phyloP scores from a whole-genome alignment of 2,888 invertebrate species.

The Cantharis rustica region DNA sequence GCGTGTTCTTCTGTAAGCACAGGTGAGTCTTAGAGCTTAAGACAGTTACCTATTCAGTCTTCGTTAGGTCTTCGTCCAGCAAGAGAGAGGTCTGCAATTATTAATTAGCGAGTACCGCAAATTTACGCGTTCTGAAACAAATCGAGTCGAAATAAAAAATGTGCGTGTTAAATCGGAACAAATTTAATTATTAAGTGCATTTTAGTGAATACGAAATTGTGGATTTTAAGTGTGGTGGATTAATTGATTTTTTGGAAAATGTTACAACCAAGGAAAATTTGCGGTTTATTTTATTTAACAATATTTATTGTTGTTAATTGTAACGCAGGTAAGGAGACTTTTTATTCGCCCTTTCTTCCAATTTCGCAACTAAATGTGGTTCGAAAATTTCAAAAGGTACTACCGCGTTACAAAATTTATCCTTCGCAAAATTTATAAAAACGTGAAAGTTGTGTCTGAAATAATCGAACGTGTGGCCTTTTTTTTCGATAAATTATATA shows the following conservation, averaged over 20 bases:
- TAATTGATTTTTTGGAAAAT: slow-evolving; percentile 18
- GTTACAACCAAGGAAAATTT: slow-evolving; percentile 35
- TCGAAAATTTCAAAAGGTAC: neutral
- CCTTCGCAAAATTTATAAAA: neutral
- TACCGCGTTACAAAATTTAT: neutral
- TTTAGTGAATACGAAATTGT: neutral
- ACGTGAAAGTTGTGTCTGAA: neutral
- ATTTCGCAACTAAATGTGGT: neutral
- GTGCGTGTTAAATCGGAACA: neutral
- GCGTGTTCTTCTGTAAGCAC: slow-evolving; percentile 36
- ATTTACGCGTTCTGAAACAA: neutral
- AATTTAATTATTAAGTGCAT: neutral
- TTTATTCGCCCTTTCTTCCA: neutral
- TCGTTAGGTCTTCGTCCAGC: slow-evolving; percentile 33
- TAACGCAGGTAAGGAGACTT: slow-evolving; percentile 35
- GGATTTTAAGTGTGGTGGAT: neutral
- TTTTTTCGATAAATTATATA: neutral
- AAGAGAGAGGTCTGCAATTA: slow-evolving; percentile 18
- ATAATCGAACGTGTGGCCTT: neutral
- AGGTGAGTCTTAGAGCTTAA: slow-evolving; percentile 34
- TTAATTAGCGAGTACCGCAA: neutral
- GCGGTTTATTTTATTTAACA: slow-evolving; percentile 27
- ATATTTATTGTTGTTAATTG: slow-evolving; percentile 29
- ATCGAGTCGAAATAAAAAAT: neutral
- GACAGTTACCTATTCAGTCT: slow-evolving; percentile 38